A percentile compares a stretch with the other conserved stretches of the same genome.
These are phyloP conservation scores for Cephalotes varians DNA, from an alignment of 2,888 invertebrate genomes.

Conservation along the genomic window DNA sequence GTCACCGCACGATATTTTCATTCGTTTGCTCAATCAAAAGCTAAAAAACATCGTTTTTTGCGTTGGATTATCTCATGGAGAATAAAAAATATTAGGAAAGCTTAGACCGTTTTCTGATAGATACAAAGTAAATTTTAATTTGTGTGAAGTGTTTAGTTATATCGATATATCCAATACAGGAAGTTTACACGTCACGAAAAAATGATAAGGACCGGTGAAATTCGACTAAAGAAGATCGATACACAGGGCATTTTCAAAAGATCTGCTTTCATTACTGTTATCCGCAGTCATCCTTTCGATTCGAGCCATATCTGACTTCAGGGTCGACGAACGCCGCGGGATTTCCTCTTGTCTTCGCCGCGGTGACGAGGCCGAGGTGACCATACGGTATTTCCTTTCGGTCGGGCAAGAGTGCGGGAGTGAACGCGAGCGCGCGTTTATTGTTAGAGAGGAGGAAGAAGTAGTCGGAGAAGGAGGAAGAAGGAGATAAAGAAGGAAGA, in stretches of 20 bases:
- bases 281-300: conserved; percentile 34
- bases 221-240: neutral
- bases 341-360: conserved; percentile 71
- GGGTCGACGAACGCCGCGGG: conserved; percentile 71
- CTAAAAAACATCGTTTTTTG: neutral
- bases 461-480: conserved; percentile 9
- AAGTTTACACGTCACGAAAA: neutral
- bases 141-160: neutral
- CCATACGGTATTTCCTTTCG: conserved; percentile 79
- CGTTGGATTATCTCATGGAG: neutral
- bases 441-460: conserved; percentile 65
- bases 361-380: conserved; percentile 73
- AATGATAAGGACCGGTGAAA: neutral
- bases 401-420: conserved; percentile 66
- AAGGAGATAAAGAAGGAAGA: conserved; percentile 63
- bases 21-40: conserved; percentile 11
- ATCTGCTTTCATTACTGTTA: conserved; percentile 37
- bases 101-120: neutral
- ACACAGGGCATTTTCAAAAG: neutral
- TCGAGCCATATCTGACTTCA: conserved; percentile 49
- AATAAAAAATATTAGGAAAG: neutral
- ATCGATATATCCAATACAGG: neutral
- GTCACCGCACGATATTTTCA: neutral
- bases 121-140: conserved; percentile 8
- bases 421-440: conserved; percentile 65